Evolutionary conservation across 2,113 vertebrate genomes (phyloP).

Genomic region (Arenaria interpres): DNA sequence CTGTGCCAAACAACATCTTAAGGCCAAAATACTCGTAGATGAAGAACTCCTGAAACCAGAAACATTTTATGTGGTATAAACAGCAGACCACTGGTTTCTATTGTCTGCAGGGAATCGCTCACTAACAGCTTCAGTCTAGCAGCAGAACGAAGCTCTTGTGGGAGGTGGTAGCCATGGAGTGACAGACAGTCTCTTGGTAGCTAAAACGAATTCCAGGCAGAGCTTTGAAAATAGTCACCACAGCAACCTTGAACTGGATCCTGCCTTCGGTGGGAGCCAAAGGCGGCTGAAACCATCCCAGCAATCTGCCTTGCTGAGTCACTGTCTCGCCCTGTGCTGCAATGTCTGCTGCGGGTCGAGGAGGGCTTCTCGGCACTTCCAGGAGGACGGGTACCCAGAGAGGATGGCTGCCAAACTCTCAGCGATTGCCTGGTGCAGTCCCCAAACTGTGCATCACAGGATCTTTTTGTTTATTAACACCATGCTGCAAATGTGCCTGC

Average conservation of each 20-base stretch:
- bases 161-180: conserved; percentile 53
- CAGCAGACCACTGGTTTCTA: not conserved
- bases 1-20: not conserved
- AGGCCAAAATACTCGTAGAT: not conserved
- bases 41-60: not conserved
- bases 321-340: not conserved
- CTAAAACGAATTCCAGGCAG: conserved; percentile 49
- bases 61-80: not conserved
- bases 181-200: conserved; percentile 52
- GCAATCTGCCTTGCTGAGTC: conserved; percentile 24
- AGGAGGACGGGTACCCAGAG: not conserved
- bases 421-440: conserved; percentile 12
- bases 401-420: conserved; percentile 27
- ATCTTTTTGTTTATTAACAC: conserved; percentile 66
- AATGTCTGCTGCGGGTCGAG: not conserved
- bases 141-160: conserved; percentile 24
- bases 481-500: conserved; percentile 43
- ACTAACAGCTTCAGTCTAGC: conserved; percentile 1
- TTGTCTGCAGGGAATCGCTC: conserved; percentile 18
- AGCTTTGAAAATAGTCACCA: conserved; percentile 49
- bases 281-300: not conserved
- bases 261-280: not conserved
- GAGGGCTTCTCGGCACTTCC: not conserved
- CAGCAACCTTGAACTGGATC: conserved; percentile 47
- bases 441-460: conserved; percentile 51